These are phyloP conservation scores for Xenopus tropicalis DNA, from an alignment of 2,113 vertebrate genomes.

Conservation along the genomic window DNA sequence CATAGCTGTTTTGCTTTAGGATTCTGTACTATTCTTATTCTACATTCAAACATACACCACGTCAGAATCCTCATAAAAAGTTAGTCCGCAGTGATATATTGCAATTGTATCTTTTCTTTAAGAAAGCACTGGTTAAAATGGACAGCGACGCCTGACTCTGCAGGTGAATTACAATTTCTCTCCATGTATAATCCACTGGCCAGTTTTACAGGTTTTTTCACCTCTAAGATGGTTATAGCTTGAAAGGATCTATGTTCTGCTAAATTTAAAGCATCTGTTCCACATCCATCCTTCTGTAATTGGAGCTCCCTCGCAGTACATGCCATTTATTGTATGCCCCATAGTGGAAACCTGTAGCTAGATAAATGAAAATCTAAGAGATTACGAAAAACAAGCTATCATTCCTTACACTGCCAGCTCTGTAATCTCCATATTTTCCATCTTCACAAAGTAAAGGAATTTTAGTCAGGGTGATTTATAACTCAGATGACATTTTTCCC, in stretches of 20 bases:
- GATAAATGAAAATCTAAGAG: slow-evolving; percentile 20
- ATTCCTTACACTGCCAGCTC: background rate
- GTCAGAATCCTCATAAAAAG: too few relatives aligned
- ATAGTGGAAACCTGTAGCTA: slow-evolving; percentile 14
- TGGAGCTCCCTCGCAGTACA: slow-evolving; percentile 24
- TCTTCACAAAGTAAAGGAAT: background rate
- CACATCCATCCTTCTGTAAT: slow-evolving; percentile 14
- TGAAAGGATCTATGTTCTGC: slow-evolving; percentile 35
- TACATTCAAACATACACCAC: too few relatives aligned
- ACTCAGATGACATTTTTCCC: slow-evolving; percentile 20
- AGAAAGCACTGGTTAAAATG: too few relatives aligned
- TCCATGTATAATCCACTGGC: background rate
- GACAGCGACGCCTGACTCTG: background rate
- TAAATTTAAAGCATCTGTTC: slow-evolving; percentile 41
- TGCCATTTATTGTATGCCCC: slow-evolving; percentile 19
- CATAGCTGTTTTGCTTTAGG: too few relatives aligned
- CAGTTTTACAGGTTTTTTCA: background rate
- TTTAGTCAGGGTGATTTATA: slow-evolving; percentile 25
- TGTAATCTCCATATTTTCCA: slow-evolving; percentile 20
- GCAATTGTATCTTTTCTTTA: too few relatives aligned
- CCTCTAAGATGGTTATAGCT: background rate
- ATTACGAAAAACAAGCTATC: slow-evolving; percentile 27
- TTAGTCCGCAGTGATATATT: too few relatives aligned
- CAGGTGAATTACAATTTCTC: background rate
- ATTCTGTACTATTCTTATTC: too few relatives aligned